Evolutionary conservation across 2,888 invertebrate species (phyloP).

Genomic region (Dolichopus griseipennis): DNA sequence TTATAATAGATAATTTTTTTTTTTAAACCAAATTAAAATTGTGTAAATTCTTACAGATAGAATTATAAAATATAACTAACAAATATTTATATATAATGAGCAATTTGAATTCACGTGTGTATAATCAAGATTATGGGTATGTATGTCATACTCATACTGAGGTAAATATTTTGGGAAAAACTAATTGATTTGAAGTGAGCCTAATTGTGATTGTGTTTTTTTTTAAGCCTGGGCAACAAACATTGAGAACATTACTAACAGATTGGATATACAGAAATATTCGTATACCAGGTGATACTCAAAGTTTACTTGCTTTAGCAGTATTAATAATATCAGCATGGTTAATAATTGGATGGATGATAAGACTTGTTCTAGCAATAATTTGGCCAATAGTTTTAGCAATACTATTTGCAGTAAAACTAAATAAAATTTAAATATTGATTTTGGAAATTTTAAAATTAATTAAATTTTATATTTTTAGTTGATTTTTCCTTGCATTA

Average conservation of each 20-base stretch:
- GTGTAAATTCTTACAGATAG: too few species aligned
- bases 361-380: background rate
- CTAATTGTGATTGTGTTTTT: too few species aligned
- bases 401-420: background rate
- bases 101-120: too few species aligned
- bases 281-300: slow-evolving; percentile 7
- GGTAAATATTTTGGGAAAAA: too few species aligned
- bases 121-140: too few species aligned
- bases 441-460: background rate
- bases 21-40: too few species aligned
- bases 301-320: background rate
- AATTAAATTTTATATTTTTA: background rate
- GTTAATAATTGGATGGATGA: slow-evolving; percentile 12
- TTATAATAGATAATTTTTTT: too few species aligned
- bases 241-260: background rate
- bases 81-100: background rate
- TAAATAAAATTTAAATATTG: background rate
- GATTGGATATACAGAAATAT: slow-evolving; percentile 10
- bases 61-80: background rate
- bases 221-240: too few species aligned
- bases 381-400: slow-evolving; percentile 10
- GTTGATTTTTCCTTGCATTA: background rate
- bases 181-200: too few species aligned
- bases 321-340: slow-evolving; percentile 5
- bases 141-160: too few species aligned